Conservation (phyloP, 2,888 invertebrate genomes). For the Drosophila formosana region DNA sequence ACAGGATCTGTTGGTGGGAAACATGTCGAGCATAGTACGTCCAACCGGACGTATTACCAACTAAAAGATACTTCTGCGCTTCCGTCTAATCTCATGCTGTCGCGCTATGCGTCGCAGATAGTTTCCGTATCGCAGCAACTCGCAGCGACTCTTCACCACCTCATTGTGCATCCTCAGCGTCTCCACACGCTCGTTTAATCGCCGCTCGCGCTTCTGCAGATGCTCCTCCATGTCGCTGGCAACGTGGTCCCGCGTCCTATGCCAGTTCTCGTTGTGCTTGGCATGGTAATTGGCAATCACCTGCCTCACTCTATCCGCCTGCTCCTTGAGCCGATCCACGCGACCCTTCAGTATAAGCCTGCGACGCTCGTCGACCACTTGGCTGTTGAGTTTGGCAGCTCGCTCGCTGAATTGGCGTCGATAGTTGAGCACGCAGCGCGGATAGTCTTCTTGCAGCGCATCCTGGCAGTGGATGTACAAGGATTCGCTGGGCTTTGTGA, state of each 20-base stretch:
- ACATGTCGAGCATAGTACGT: background rate
- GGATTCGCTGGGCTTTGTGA: background rate
- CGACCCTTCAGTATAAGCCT: background rate
- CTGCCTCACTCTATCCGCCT: slow-evolving; percentile 4
- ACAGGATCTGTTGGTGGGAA: slow-evolving; percentile 9
- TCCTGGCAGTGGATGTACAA: slow-evolving; percentile 35
- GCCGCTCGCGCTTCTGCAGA: background rate
- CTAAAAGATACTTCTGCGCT: slow-evolving; percentile 42
- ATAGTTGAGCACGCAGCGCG: slow-evolving; percentile 17
- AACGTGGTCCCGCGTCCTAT: background rate
- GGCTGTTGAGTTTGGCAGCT: slow-evolving; percentile 2
- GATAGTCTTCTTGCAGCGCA: slow-evolving; percentile 16
- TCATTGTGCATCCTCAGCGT: slow-evolving; percentile 31
- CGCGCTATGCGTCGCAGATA: slow-evolving; percentile 32
- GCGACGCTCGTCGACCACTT: slow-evolving; percentile 10
- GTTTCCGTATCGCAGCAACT: slow-evolving; percentile 21
- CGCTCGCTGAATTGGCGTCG: background rate
- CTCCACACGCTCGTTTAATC: background rate
- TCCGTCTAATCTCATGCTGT: slow-evolving; percentile 30
- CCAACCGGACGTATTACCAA: background rate
- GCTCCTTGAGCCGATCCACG: background rate
- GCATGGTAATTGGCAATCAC: background rate
- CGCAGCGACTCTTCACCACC: slow-evolving; percentile 12
- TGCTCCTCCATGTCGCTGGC: slow-evolving; percentile 37
- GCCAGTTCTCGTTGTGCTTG: background rate